Evolutionary conservation across 2,113 vertebrate species (phyloP), one percentile per base, ranked within the genome.

Genomic region (Pelmatolapia mariae): DNA sequence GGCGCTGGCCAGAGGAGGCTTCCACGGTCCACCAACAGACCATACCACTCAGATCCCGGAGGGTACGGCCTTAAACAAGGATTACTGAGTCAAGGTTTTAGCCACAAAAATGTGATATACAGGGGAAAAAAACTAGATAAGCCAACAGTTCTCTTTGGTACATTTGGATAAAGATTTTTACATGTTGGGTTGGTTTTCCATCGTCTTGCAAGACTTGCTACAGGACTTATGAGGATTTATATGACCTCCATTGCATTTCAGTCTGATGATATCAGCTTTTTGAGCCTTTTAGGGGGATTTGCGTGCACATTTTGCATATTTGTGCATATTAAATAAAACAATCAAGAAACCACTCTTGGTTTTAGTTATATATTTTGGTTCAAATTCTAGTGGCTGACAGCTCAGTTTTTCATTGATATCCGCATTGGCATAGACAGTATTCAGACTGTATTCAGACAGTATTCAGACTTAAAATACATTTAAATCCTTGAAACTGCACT

Each of bases 11-110:
- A 89, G 81, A 16, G 95, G 95, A 11, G 92, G 90, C 36, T 92
- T 84, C 16, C 81, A 57, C 7, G 94, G 95, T 78, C 95, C 94
- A 56, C 52, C 86, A 1, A 68, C 83, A 18, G 96, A 96, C 88
- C 94, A 96, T 54, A 96, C 95, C 66, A 96, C 93, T 4, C 83
- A 95, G 26, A 95, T 91, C 4, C 57, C 93, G 3, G 89, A 96
- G 22, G 96, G 96, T 96, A 90, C 18, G 47, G 16, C 6, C 78
- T 43, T 47, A 33, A 24, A 52, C 11, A 50, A 22, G 19, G n/a
- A 29, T 26, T 54, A 4, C 29, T 29, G 50, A 43, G 61, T 11
- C 19, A 73, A 76, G 4, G 38, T 59, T 78, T 50, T 71, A 31
- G 5, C 15, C 33, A 52, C 73, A 52, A 78, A 31, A 78, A 50